A percentile compares a stretch with the other conserved stretches of the same genome.
Evolutionary conservation across 2,888 invertebrate species (phyloP).

Genomic region (Yponomeuta cagnagella): DNA sequence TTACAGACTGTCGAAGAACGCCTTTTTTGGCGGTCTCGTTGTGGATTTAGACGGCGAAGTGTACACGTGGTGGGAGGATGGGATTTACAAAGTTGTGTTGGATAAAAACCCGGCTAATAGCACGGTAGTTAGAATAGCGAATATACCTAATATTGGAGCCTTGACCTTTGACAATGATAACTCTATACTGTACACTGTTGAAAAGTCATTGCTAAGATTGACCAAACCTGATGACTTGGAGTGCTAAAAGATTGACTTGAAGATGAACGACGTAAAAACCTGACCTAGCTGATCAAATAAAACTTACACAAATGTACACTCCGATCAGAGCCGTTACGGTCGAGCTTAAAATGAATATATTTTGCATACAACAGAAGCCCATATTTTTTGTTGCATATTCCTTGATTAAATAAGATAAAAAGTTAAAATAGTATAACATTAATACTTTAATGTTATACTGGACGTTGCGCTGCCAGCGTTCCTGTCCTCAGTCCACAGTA

Average conservation of each 20-base stretch:
- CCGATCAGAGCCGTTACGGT: no score
- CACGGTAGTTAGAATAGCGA: constrained; percentile 38
- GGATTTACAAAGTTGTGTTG: constrained; percentile 49
- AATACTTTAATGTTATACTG: no score
- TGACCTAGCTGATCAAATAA: no score
- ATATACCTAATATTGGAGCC: constrained; percentile 43
- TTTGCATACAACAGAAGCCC: no score
- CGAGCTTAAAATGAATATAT: no score
- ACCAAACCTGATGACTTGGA: constrained; percentile 8
- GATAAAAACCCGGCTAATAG: constrained; percentile 38
- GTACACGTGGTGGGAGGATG: constrained; percentile 64
- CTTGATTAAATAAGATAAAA: no score
- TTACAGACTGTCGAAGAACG: constrained; percentile 44
- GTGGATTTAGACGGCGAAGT: constrained; percentile 49
- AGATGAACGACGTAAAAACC: neutral
- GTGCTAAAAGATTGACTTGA: neutral
- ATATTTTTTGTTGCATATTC: neutral
- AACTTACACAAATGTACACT: no score
- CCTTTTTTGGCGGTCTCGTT: constrained; percentile 53
- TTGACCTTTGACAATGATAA: constrained; percentile 57
- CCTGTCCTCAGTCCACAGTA: no score
- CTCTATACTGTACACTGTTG: constrained; percentile 49
- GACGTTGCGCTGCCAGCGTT: no score
- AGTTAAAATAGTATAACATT: no score
- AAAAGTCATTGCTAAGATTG: constrained; percentile 41